Evolutionary conservation across 2,888 invertebrate genomes (phyloP), one percentile per base, ranked within the genome.

Genomic region (Caradrina clavipalpis): DNA sequence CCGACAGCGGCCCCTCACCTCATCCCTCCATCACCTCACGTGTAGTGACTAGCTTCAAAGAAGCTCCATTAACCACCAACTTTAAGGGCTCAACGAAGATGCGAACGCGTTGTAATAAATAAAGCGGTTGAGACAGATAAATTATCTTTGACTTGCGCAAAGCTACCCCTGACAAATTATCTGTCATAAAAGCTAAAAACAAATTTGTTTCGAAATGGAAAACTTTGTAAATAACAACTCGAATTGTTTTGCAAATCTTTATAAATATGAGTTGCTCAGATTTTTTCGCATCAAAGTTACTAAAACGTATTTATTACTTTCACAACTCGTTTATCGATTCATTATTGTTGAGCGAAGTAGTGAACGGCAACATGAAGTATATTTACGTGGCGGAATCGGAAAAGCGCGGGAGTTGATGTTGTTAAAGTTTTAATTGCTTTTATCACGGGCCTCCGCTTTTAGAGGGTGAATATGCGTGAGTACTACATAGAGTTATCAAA

Each of bases 51-150:
- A 84, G 89, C 91, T 91, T 88, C 90, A 89, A 93, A 94, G 93
- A 92, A 92, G 91, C 92, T 93, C 94, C 94, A 93, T 95, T 94
- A 94, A 94, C 93, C 91, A 88, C 89, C 88, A 93, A 94, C 93
- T 94, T 94, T 92, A 92, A 93, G 94, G 92, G 94, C 94, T 94
- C 93, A 91, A 87, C 90, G 87, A 87, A 93, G 94, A 94, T 91
- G 92, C 92, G 93, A 93, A 94, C 93, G 91, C 92, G 93, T 89
- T 88, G 90, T 93, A 95, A 95, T 95, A 95, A 95, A 95, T 95
- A 95, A 95, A 93, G 92, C 92, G 91, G 91, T 92, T 90, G 94
- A 95, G 95, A 95, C 94, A 95, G 94, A 95, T 95, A 95, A 95
- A 95, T 95, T 95, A 95, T 94, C 93, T 95, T 95, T 94, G 95